These are phyloP conservation scores for Melanargia galathea DNA, from an alignment of 2,888 invertebrate genomes.

Conservation along the genomic window DNA sequence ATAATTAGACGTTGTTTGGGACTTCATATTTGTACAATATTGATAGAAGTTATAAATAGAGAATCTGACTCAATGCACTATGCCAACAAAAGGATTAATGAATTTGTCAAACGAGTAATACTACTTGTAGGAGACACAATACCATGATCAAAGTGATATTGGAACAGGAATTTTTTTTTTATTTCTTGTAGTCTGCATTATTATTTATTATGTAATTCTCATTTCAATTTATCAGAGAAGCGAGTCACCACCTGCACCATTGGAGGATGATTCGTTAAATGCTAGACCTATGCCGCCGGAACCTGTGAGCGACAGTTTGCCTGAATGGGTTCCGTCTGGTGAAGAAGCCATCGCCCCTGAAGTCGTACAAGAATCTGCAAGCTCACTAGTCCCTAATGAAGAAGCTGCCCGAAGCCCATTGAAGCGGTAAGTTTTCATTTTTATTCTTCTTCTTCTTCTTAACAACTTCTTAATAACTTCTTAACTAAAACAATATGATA, in stretches of 20 bases:
- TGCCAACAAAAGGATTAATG: no score
- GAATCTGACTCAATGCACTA: no score
- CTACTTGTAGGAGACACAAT: no score
- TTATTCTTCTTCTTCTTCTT: background rate
- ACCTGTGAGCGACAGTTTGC: slow-evolving; percentile 50
- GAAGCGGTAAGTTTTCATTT: slow-evolving; percentile 58
- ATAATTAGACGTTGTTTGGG: no score
- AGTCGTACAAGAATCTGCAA: slow-evolving; percentile 49
- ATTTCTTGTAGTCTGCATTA: background rate
- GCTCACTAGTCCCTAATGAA: slow-evolving; percentile 52
- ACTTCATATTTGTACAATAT: no score
- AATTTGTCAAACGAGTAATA: no score
- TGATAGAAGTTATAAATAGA: no score
- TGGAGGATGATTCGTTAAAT: slow-evolving; percentile 50
- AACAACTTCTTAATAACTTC: background rate
- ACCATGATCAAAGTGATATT: no score
- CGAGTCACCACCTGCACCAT: slow-evolving; percentile 65
- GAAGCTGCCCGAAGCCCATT: slow-evolving; percentile 68
- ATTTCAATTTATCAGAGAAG: slow-evolving; percentile 54
- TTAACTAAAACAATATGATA: no score
- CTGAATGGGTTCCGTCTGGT: slow-evolving; percentile 69
- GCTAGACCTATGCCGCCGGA: slow-evolving; percentile 49
- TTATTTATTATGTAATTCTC: background rate
- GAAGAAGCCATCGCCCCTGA: slow-evolving; percentile 70
- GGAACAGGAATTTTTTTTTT: no score